Percentiles rank a stretch among this genome's conserved stretches.
phyloP scores from a whole-genome alignment of 2,113 vertebrate species.

The Heterotis niloticus region DNA sequence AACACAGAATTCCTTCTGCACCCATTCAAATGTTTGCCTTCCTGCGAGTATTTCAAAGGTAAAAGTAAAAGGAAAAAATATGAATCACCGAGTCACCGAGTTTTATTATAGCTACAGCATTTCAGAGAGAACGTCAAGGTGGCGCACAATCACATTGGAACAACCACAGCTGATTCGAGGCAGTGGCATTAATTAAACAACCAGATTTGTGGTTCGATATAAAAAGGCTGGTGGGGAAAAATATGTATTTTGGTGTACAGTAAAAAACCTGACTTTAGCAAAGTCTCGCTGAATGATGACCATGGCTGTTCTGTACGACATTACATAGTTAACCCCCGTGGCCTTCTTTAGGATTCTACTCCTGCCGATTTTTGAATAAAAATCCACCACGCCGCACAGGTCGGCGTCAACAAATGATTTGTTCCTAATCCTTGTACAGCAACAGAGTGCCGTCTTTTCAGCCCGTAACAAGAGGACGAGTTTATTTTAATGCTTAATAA shows the following conservation, averaged over 20 bases:
- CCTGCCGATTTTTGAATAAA: constrained; percentile 37
- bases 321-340: constrained; percentile 42
- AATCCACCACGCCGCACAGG: constrained; percentile 28
- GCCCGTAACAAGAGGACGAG: constrained; percentile 9
- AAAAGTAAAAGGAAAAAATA: not conserved
- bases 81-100: not conserved
- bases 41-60: not conserved
- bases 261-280: constrained; percentile 44
- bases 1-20: not conserved
- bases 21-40: not conserved
- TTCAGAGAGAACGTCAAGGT: constrained; percentile 50
- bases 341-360: constrained; percentile 35
- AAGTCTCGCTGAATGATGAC: constrained; percentile 41
- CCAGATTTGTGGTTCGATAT: constrained; percentile 49
- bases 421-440: constrained; percentile 20
- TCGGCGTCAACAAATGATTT: constrained; percentile 23
- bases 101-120: constrained; percentile 39
- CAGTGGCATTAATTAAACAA: constrained; percentile 56
- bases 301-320: constrained; percentile 39
- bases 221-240: constrained; percentile 46
- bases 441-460: constrained; percentile 11
- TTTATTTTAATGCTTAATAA: constrained; percentile 17
- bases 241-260: constrained; percentile 43
- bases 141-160: constrained; percentile 47
- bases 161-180: constrained; percentile 51